A percentile compares a stretch with the other conserved stretches of the same genome.
Evolutionary conservation across 2,113 vertebrate species (phyloP).

Genomic region (Erythrolamprus reginae): DNA sequence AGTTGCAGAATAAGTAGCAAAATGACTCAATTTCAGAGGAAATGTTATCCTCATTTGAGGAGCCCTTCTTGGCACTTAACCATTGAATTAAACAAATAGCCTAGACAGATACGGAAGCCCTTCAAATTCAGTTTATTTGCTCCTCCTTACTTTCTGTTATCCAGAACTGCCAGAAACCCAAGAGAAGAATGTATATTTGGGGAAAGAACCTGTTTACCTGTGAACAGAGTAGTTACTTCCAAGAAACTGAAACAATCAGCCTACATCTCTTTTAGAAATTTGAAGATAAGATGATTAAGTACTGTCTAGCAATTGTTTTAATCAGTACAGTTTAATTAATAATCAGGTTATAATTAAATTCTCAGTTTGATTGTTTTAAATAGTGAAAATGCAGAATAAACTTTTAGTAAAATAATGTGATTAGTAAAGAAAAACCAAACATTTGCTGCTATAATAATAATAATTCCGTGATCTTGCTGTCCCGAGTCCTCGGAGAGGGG

Average conservation of each 20-base stretch:
- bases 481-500: no score
- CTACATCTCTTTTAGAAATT: background rate
- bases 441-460: background rate
- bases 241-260: background rate
- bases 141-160: background rate
- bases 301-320: background rate
- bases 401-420: background rate
- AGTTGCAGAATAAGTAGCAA: background rate
- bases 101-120: background rate
- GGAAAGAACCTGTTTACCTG: background rate
- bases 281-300: background rate
- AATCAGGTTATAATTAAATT: background rate
- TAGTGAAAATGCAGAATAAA: background rate
- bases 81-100: background rate
- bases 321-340: background rate
- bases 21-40: background rate
- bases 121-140: background rate
- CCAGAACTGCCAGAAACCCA: background rate
- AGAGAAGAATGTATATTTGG: background rate
- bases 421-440: background rate
- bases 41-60: background rate
- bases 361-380: background rate
- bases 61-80: background rate
- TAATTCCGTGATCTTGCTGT: no score
- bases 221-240: background rate